phyloP scores from a whole-genome alignment of 1,140 invertebrate genomes.

The Heterodera carotae region DNA sequence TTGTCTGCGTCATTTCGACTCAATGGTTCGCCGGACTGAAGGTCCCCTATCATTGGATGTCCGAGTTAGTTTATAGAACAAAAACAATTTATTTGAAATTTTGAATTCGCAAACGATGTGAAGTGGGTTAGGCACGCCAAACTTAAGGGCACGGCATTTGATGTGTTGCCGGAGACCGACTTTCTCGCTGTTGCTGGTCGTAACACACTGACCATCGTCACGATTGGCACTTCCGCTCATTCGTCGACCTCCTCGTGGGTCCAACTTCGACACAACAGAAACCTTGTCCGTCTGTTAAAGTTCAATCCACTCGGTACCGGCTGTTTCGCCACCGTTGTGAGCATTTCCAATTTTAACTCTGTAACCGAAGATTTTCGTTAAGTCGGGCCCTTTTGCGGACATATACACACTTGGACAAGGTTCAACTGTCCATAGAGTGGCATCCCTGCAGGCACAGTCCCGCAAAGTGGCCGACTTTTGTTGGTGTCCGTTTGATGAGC shows the following conservation, averaged over 20 bases:
- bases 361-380: not conserved
- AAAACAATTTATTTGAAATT: not conserved
- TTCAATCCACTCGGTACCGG: conserved; percentile 34
- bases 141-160: conserved; percentile 25
- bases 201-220: conserved; percentile 9
- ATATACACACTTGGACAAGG: conserved; percentile 25
- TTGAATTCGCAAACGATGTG: no score
- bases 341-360: not conserved
- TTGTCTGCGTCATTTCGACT: not conserved
- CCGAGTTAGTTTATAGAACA: conserved; percentile 2
- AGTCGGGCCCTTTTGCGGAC: conserved; percentile 35
- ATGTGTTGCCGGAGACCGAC: conserved; percentile 22
- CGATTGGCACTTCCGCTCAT: not conserved
- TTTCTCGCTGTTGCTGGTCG: conserved; percentile 15
- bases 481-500: conserved; percentile 38
- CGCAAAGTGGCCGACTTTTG: conserved; percentile 37
- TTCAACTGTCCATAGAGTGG: conserved; percentile 12
- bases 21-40: not conserved
- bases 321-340: conserved; percentile 38
- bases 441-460: conserved; percentile 33
- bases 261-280: conserved; percentile 30
- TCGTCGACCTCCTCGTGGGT: conserved; percentile 9
- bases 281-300: conserved; percentile 41
- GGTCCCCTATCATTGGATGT: conserved; percentile 17
- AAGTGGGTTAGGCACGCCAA: no score